These are phyloP conservation scores for Trissolcus japonicus DNA, from an alignment of 2,888 invertebrate genomes.

Conservation along the genomic window DNA sequence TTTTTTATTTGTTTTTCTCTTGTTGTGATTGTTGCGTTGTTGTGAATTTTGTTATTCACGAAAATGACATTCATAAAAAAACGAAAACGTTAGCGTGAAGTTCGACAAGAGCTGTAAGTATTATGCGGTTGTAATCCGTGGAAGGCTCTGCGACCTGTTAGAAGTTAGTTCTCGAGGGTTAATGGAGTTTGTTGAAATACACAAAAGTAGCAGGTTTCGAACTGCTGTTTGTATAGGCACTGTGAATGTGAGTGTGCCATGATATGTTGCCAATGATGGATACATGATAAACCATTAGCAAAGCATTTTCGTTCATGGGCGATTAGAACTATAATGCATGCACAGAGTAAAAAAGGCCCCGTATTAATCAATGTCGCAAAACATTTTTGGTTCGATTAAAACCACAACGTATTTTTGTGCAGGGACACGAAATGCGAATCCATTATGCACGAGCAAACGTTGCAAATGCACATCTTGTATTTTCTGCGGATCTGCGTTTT, in stretches of 20 bases:
- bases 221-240: conserved; percentile 9
- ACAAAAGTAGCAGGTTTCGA: conserved; percentile 57
- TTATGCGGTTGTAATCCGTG: conserved; percentile 56
- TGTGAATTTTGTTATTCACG: conserved; percentile 23
- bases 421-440: too few species aligned
- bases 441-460: conserved; percentile 51
- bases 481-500: conserved; percentile 55
- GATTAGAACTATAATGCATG: too few species aligned
- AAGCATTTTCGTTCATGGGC: background rate
- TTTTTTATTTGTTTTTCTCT: background rate
- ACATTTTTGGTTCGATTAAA: background rate
- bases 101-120: conserved; percentile 53
- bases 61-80: conserved; percentile 34
- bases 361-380: too few species aligned
- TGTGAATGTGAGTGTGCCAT: background rate
- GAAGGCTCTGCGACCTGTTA: conserved; percentile 54
- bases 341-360: too few species aligned
- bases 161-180: conserved; percentile 66
- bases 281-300: conserved; percentile 16
- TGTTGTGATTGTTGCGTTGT: conserved; percentile 37
- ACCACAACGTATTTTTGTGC: background rate
- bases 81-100: conserved; percentile 44
- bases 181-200: conserved; percentile 67
- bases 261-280: conserved; percentile 2
- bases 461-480: conserved; percentile 55